A percentile compares a stretch with the other conserved stretches of the same genome.
phyloP scores from a whole-genome alignment of 1,140 invertebrate genomes.

The Drosophila chauvacae region DNA sequence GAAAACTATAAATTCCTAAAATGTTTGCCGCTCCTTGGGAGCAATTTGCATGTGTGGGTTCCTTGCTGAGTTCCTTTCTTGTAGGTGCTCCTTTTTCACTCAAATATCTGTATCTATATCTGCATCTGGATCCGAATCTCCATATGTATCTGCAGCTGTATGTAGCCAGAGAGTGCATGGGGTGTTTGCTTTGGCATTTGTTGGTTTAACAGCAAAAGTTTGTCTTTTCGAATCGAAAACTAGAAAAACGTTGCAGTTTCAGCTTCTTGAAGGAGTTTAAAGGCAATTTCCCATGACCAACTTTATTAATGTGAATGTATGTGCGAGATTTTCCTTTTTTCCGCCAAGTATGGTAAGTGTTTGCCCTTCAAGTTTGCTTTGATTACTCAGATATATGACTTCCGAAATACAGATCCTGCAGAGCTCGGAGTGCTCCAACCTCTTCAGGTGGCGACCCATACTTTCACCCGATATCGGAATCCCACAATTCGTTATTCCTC shows the following conservation, averaged over 20 bases:
- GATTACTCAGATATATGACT: conserved; percentile 46
- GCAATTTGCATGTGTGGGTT: conserved; percentile 71
- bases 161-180: conserved; percentile 11
- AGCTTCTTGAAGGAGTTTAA: conserved; percentile 62
- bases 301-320: conserved; percentile 40
- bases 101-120: conserved; percentile 14
- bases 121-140: conserved; percentile 12
- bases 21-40: conserved; percentile 51
- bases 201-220: conserved; percentile 81
- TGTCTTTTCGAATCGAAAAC: conserved; percentile 78
- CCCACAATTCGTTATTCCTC: conserved; percentile 53
- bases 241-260: conserved; percentile 75
- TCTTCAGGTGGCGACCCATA: conserved; percentile 20
- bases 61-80: conserved; percentile 15
- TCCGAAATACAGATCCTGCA: background rate
- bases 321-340: conserved; percentile 9
- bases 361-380: conserved; percentile 31
- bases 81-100: conserved; percentile 28
- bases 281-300: conserved; percentile 52
- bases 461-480: conserved; percentile 36
- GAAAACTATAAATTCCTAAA: conserved; percentile 77
- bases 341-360: conserved; percentile 22
- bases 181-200: conserved; percentile 54
- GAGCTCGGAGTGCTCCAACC: background rate
- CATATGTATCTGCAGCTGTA: conserved; percentile 30